A percentile compares a stretch with the other conserved stretches of the same genome.
These are phyloP conservation scores for Homalodisca vitripennis DNA, from an alignment of 1,140 invertebrate species.

Conservation along the genomic window DNA sequence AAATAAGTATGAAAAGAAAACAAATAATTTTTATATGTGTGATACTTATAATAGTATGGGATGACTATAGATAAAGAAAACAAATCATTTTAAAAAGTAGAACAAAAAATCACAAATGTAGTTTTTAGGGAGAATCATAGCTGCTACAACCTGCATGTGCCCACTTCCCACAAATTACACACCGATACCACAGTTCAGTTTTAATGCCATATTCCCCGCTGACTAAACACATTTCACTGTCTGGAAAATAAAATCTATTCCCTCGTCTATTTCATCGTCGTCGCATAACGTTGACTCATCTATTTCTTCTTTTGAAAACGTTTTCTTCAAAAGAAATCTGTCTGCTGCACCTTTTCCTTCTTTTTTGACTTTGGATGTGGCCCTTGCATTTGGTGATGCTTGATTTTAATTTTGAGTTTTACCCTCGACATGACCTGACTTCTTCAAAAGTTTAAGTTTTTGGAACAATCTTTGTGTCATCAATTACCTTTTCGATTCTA, in stretches of 20 bases:
- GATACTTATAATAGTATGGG: too few species aligned
- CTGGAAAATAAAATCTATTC: constrained; percentile 2
- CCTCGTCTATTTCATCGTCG: constrained; percentile 6
- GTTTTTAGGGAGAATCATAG: too few species aligned
- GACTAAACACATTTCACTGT: constrained; percentile 20
- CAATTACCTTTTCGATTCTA: not conserved
- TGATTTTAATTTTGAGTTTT: constrained; percentile 14
- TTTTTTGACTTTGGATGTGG: constrained; percentile 13
- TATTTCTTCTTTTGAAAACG: constrained; percentile 8
- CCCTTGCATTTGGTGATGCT: constrained; percentile 5
- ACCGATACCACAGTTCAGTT: constrained; percentile 20
- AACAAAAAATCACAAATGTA: too few species aligned
- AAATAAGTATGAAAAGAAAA: too few species aligned
- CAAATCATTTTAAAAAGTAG: too few species aligned
- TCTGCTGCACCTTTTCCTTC: constrained; percentile 17
- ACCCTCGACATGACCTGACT: constrained; percentile 19
- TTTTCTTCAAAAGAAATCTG: constrained; percentile 21
- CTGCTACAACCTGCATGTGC: not conserved
- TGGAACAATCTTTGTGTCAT: constrained; percentile 12
- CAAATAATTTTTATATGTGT: too few species aligned
- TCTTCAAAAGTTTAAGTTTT: constrained; percentile 18
- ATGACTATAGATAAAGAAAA: too few species aligned
- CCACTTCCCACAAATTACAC: constrained; percentile 12
- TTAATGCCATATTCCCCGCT: constrained; percentile 13
- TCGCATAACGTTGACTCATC: constrained; percentile 5